Evolutionary conservation across 1,140 invertebrate species (phyloP), one percentile per base, ranked within the genome.

Genomic region (Aphidius ervi): DNA sequence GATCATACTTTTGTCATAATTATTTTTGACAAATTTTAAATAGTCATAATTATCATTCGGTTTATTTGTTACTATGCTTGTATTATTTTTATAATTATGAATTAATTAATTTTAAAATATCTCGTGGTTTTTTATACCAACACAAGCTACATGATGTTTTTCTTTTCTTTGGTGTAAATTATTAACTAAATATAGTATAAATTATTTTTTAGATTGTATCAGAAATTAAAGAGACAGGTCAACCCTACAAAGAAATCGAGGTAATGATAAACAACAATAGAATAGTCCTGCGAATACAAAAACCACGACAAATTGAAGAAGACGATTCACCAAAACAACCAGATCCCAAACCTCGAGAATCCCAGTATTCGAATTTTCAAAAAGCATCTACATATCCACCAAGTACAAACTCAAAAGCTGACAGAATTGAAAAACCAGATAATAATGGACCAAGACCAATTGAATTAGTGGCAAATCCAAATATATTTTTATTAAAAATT

Each of bases 171-270:
- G 16, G 16, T 0, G 16, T 16, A 16, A 16, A 16, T 16, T 16
- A n/a, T 9, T 9, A 47, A 9, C 40, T 40, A 47, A n/a, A 10
- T 40, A n/a, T 31, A 20, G 16, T 9, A n/a, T 47, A 39, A 58
- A 39, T 40, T 37, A 31, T 49, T 42, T 49, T n/a, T 23, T n/a
- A 63, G 61, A 47, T 68, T 10, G 47, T 65, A 42, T 77, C 77
- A 0, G 67, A 73, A 43, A 77, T 78, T 6, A 64, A 52, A 0
- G 58, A 49, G 1, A 73, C 61, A 0, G 63, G 68, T 9, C n/a
- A 66, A 6, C 73, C 76, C 0, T 78, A 74, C 46, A 75, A 78
- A 20, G 75, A 79, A 47, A 67, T 79, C 3, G 71, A 77, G 56
- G 70, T 68, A 0, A 50, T 67, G 3, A 67, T 80, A 20, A 80